Conservation (phyloP, 1,140 invertebrate species). For the Zophobas morio region DNA sequence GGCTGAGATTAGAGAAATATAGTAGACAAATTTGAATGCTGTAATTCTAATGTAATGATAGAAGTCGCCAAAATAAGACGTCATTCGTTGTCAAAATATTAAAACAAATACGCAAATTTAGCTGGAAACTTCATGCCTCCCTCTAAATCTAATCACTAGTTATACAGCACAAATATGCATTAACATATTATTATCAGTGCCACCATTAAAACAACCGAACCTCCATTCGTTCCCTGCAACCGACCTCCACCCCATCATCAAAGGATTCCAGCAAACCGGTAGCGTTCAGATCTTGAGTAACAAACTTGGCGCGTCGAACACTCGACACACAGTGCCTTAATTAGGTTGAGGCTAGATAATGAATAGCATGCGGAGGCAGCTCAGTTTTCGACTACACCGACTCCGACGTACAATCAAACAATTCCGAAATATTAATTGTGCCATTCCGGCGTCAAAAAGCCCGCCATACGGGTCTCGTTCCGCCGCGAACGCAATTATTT, state of each 20-base stretch:
- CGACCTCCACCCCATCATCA: background rate
- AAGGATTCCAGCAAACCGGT: conserved; percentile 17
- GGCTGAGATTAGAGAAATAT: too few relatives aligned
- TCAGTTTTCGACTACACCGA: conserved; percentile 15
- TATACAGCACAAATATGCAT: too few relatives aligned
- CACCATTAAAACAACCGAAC: too few relatives aligned
- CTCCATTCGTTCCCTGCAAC: too few relatives aligned
- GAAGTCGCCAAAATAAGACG: too few relatives aligned
- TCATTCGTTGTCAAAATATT: too few relatives aligned
- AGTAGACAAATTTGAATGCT: too few relatives aligned
- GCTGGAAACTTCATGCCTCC: too few relatives aligned
- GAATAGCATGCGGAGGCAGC: conserved; percentile 29
- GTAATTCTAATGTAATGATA: too few relatives aligned
- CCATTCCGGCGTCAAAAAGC: conserved; percentile 8
- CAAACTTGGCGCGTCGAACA: conserved; percentile 20
- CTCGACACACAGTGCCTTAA: conserved; percentile 31
- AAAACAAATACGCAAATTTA: too few relatives aligned
- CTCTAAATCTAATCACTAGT: too few relatives aligned
- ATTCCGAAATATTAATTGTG: conserved; percentile 34
- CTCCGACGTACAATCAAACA: conserved; percentile 19
- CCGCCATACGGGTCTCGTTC: background rate
- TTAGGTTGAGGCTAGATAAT: conserved; percentile 39
- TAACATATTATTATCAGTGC: too few relatives aligned
- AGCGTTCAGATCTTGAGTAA: conserved; percentile 17
- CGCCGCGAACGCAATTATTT: conserved; percentile 2